These are phyloP conservation scores for Melanerpes aurifrons DNA, from an alignment of 2,113 vertebrate genomes.

Conservation along the genomic window DNA sequence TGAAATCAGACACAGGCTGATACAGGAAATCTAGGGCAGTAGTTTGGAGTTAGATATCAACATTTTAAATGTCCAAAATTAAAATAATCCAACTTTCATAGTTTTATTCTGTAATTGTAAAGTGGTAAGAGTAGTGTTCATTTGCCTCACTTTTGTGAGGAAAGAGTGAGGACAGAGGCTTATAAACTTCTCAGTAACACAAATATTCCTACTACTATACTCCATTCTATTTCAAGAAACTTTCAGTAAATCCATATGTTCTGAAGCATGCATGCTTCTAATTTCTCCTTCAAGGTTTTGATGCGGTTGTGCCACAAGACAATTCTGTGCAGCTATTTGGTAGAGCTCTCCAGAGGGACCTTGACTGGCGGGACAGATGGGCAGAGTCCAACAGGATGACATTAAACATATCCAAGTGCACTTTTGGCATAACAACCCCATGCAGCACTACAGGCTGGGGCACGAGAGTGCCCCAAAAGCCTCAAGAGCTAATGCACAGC, in stretches of 20 bases:
- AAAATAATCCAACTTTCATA: background rate
- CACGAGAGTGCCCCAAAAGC: no score
- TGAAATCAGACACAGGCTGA: background rate
- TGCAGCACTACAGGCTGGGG: no score
- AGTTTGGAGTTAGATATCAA: background rate
- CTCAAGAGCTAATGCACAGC: no score
- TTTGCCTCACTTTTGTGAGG: background rate
- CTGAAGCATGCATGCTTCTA: background rate
- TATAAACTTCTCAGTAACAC: background rate
- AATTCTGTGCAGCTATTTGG: background rate
- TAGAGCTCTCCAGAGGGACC: no score
- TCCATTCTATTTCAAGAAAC: background rate
- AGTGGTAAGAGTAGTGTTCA: background rate
- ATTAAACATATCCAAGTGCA: no score
- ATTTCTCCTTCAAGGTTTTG: background rate
- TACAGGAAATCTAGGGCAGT: background rate
- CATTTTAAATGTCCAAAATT: background rate
- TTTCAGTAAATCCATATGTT: background rate
- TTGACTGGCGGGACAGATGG: no score
- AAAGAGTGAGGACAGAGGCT: background rate
- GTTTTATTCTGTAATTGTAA: background rate
- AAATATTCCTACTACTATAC: background rate
- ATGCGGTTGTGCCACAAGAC: background rate
- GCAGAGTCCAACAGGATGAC: no score
- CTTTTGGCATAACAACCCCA: no score